phyloP scores from a whole-genome alignment of 2,797 vertebrate genomes.

The Synanceia verrucosa region DNA sequence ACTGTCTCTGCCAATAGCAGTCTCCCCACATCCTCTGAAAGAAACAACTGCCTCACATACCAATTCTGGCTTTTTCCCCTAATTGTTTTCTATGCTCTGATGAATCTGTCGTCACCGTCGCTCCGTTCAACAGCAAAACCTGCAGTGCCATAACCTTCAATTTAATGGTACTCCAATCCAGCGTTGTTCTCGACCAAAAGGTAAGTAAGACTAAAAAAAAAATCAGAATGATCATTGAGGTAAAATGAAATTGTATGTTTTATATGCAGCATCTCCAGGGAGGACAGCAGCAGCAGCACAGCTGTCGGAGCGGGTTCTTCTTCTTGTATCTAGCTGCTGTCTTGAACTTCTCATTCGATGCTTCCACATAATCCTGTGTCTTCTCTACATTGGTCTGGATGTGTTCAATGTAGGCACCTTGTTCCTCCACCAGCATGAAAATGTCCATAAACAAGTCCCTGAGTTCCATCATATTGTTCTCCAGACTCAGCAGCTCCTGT shows the following conservation, averaged over 20 bases:
- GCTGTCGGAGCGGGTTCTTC: conserved; percentile 86
- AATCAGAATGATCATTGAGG: background rate
- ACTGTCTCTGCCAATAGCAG: conserved; percentile 67
- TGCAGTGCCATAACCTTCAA: conserved; percentile 36
- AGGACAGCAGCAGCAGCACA: conserved; percentile 94
- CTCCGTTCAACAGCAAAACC: conserved; percentile 47
- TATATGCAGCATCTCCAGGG: conserved; percentile 85
- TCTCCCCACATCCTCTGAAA: conserved; percentile 63
- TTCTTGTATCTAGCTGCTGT: conserved; percentile 89
- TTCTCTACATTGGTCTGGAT: conserved; percentile 89
- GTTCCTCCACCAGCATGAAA: conserved; percentile 91
- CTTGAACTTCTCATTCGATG: conserved; percentile 89
- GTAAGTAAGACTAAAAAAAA: conserved; percentile 28
- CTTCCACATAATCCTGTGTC: conserved; percentile 88
- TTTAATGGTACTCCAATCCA: conserved; percentile 39
- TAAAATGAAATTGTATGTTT: conserved; percentile 5
- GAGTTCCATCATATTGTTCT: conserved; percentile 93
- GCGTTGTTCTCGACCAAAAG: conserved; percentile 32
- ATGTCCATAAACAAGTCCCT: conserved; percentile 91
- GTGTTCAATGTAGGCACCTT: conserved; percentile 89
- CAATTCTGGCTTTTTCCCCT: conserved; percentile 55
- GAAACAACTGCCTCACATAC: conserved; percentile 67
- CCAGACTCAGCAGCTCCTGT: conserved; percentile 89
- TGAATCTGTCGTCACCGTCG: conserved; percentile 52
- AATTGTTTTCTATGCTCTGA: conserved; percentile 71